These are phyloP conservation scores for Calidris pugnax DNA, from an alignment of 2,113 vertebrate genomes.

Conservation along the genomic window DNA sequence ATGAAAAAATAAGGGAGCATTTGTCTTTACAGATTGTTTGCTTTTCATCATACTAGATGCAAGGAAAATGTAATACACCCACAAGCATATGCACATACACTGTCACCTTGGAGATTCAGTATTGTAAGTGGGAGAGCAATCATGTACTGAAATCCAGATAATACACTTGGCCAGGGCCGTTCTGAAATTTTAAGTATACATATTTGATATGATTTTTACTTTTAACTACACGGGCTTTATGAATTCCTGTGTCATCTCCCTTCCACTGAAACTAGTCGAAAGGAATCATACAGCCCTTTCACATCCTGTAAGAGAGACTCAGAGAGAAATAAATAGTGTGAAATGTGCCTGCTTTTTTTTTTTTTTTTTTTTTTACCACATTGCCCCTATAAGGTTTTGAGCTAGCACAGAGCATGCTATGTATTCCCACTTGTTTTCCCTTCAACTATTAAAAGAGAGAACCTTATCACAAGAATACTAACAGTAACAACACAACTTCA, in stretches of 20 bases:
- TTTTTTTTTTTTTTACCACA: neutral
- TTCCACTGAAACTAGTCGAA: neutral
- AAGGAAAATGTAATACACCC: conserved; percentile 38
- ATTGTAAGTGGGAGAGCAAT: neutral
- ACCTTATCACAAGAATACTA: neutral
- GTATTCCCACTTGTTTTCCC: neutral
- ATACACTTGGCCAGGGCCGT: neutral
- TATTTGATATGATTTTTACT: neutral
- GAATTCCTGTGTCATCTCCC: neutral
- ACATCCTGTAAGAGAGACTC: neutral
- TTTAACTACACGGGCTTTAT: neutral
- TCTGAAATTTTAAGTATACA: neutral
- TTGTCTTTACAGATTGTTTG: conserved; percentile 48
- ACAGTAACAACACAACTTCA: neutral
- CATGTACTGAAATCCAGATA: neutral
- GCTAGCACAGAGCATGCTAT: neutral
- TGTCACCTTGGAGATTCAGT: conserved; percentile 27
- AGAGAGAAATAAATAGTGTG: neutral
- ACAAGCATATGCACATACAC: conserved; percentile 17
- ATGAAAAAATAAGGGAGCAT: conserved; percentile 28
- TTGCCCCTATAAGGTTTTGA: neutral
- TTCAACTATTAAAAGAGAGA: neutral
- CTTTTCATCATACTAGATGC: conserved; percentile 13
- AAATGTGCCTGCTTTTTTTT: neutral
- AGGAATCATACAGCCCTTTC: neutral